Evolutionary conservation across 1,140 invertebrate genomes (phyloP), one percentile per base, ranked within the genome.

Genomic region (Liolophura sinensis): DNA sequence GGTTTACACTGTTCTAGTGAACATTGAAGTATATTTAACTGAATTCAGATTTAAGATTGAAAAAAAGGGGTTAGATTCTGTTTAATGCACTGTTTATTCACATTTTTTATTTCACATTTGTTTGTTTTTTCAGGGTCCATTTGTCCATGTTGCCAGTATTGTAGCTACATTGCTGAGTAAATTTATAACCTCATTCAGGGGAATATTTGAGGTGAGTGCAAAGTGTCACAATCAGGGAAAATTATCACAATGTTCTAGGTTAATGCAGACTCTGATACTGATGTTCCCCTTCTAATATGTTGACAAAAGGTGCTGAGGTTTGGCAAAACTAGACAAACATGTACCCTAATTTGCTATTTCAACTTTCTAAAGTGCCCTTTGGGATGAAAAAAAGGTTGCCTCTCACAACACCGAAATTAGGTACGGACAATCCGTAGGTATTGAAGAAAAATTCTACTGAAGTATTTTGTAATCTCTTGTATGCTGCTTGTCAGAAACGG

Each of bases 61-160:
- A 54, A 12, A 12, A 54, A 12, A 4, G 3, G 3, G 3, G 24
- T 3, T 54, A 20, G 3, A 54, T 54, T 54, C 3, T 54, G 52
- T n/a, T 16, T 47, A 18, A 1, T 5, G 25, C 24, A 50, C 20
- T 40, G 56, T 31, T 55, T 55, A 50, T 22, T 50, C 14, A 31
- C 22, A 40, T 20, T 24, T 54, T 27, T 15, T 57, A 22, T 56
- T 60, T 6, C 15, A 27, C 27, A 25, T n/a, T 52, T 58, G 18
- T 67, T 60, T 50, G 31, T 40, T 58, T 51, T 72, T 79, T 58
- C 73, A 86, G 85, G 86, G 85, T 68, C 78, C 85, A n/a, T 97
- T 97, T 85, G 95, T 97, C 56, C 96, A 99, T 85, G 96, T 98
- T 74, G 95, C 95, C 67, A 96, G 94, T 81, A 97, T 98, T 83